Conservation (phyloP, 2,797 vertebrate species). For the Serranus cabrilla region DNA sequence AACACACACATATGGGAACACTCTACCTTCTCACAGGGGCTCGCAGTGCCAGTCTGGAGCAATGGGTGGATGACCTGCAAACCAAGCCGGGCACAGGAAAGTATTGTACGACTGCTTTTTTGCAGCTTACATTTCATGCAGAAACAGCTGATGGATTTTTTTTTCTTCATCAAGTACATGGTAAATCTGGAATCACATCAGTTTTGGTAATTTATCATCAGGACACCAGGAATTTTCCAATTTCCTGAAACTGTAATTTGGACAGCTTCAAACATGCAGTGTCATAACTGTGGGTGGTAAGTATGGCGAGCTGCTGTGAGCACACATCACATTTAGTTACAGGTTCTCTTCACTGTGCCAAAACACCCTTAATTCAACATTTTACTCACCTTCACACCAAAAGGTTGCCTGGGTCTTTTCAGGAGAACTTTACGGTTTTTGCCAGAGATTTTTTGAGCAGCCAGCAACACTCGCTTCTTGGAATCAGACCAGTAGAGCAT, state of each 20-base stretch:
- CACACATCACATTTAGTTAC: too few species aligned
- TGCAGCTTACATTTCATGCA: neutral
- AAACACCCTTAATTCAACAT: neutral
- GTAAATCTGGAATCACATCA: too few species aligned
- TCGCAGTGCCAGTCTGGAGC: slow-evolving; percentile 79
- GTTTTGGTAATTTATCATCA: neutral
- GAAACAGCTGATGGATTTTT: too few species aligned
- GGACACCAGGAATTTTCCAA: neutral
- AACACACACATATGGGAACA: slow-evolving; percentile 95
- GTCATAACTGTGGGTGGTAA: neutral
- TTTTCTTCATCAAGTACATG: too few species aligned
- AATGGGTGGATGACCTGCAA: slow-evolving; percentile 90
- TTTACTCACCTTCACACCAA: slow-evolving; percentile 89
- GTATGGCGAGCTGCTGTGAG: neutral
- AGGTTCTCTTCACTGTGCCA: too few species aligned
- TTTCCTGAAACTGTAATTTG: too few species aligned
- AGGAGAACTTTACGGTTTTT: slow-evolving; percentile 87
- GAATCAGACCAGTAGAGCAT: slow-evolving; percentile 92
- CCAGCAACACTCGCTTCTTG: slow-evolving; percentile 86
- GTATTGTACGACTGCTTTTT: too few species aligned
- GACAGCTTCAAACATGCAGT: neutral
- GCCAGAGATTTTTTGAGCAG: slow-evolving; percentile 86
- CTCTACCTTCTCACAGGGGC: slow-evolving; percentile 79
- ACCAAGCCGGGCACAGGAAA: neutral
- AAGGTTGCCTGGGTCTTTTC: slow-evolving; percentile 88